Base-by-base conservation (phyloP, 2,888 invertebrate genomes). In the Chrysomela aeneicollis region DNA sequence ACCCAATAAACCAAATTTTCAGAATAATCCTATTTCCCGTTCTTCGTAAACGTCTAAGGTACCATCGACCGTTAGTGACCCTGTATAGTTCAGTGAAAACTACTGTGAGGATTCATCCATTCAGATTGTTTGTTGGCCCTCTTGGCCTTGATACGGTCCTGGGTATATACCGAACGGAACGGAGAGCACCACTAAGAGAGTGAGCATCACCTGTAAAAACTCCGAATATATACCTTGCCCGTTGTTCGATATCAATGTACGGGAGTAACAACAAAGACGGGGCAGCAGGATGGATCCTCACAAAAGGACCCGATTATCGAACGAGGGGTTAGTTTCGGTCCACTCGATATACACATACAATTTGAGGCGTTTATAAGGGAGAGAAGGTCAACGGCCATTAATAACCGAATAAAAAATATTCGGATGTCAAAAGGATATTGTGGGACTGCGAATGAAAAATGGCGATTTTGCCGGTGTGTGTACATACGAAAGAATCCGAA, bases 321-420 rank as follows among this genome's bases (percentile, higher is more conserved):
- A 62, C 62, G 66, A 66, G 59, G 64, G 66, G 66, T 66, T 66
- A 66, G 66, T 66, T 66, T 66, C 66, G 55, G 66, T 62, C 66
- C 66, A 66, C 66, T 66, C 66, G 66, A 66, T 66, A 66, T 66
- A 59, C 50, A 66, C 55, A 62, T 66, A 66, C 62, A 66, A 66
- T 66, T 66, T 59, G 66, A 66, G 62, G 66, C 66, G 66, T 66
- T 66, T 66, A 66, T 66, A 66, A 66, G 59, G 66, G 66, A 66
- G 66, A 66, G n/a, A n/a, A n/a, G 66, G 66, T 66, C 66, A 66
- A 66, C 66, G 66, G 66, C 66, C 66, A 66, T 66, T 66, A 66
- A 66, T 66, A 66, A 66, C 62, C 62, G 66, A 59, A 66, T 21
- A 59, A 53, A 62, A 59, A 66, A 66, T 59, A 66, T 54, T 62